Evolutionary conservation across 2,888 invertebrate species (phyloP).

Genomic region (Drosophila conformis): DNA sequence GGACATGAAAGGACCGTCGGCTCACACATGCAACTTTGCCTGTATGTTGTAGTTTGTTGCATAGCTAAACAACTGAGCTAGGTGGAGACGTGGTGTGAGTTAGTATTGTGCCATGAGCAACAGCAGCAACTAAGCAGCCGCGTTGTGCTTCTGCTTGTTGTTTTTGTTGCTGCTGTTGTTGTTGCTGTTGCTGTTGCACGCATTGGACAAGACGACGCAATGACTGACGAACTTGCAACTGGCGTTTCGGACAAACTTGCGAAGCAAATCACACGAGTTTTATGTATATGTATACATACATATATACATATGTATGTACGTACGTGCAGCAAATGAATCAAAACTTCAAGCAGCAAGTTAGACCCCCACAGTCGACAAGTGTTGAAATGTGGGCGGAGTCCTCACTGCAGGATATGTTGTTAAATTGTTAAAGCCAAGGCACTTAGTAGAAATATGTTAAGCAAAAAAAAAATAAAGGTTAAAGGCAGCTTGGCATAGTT

Average conservation of each 20-base stretch:
- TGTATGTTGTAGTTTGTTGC: slow-evolving; percentile 51
- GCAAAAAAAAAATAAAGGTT: background rate
- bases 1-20: slow-evolving; percentile 41
- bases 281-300: slow-evolving; percentile 4
- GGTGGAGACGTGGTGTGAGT: slow-evolving; percentile 1
- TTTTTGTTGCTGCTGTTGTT: background rate
- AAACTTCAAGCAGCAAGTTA: slow-evolving; percentile 52
- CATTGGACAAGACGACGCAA: slow-evolving; percentile 43
- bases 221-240: slow-evolving; percentile 35
- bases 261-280: slow-evolving; percentile 56
- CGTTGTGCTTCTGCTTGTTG: slow-evolving; percentile 10
- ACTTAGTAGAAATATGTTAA: background rate
- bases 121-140: slow-evolving; percentile 36
- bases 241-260: slow-evolving; percentile 47
- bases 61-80: slow-evolving; percentile 49
- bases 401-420: slow-evolving; percentile 5
- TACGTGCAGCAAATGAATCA: slow-evolving; percentile 69
- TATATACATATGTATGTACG: background rate
- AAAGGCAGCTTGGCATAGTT: background rate
- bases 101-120: slow-evolving; percentile 27
- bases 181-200: slow-evolving; percentile 46
- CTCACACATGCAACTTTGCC: slow-evolving; percentile 42
- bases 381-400: slow-evolving; percentile 43
- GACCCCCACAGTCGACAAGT: slow-evolving; percentile 32
- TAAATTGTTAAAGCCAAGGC: slow-evolving; percentile 21